Base-by-base conservation (phyloP, 1,140 invertebrate species). In the Cotesia typhae region DNA sequence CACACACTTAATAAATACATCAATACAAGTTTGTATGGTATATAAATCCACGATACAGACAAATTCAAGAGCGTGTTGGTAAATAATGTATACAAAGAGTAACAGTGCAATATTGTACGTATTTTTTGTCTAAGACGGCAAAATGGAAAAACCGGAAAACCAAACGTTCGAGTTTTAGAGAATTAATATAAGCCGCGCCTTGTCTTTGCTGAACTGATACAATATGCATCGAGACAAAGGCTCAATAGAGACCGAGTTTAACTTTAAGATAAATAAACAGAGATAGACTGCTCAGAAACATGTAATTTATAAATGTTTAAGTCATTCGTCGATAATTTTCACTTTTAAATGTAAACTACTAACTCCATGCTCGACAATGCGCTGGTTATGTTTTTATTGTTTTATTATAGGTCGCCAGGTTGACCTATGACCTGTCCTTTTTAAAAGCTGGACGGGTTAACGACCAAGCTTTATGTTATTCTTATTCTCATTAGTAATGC, bases 111-210 rank as follows among this genome's bases (percentile, higher is more conserved):
- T 37, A 20, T 7, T 60, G n/a, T 20, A 20, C 20, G 14, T 55
- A 20, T n/a, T 55, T 60, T 59, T 12, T 35, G 37, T 59, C n/a
- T 14, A 41, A 9, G 41, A 6, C 57, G 3, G 51, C 14, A 66
- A 53, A 71, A 66, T 59, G 64, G 71, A 66, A 72, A 72, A 72
- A 72, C 71, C 71, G 71, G 71, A 72, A 72, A 72, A 28, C 28
- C 28, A 28, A 28, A 72, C 64, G 66, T 7, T 67, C 10, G 57
- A 72, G 37, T 72, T 47, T 67, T 55, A 10, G 1, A 6, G 28
- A 28, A 28, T 28, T 28, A 28, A 28, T 28, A 28, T 28, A 28
- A 28, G 64, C 37, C 57, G 41, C 66, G 71, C 71, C 71, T 59
- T 41, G 41, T 10, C 41, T 47, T 47, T 47, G 5, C 63, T 52